Percentiles rank a stretch among this genome's conserved stretches.
Conservation (phyloP, 2,797 vertebrate species). For the Aplochiton taeniatus region DNA sequence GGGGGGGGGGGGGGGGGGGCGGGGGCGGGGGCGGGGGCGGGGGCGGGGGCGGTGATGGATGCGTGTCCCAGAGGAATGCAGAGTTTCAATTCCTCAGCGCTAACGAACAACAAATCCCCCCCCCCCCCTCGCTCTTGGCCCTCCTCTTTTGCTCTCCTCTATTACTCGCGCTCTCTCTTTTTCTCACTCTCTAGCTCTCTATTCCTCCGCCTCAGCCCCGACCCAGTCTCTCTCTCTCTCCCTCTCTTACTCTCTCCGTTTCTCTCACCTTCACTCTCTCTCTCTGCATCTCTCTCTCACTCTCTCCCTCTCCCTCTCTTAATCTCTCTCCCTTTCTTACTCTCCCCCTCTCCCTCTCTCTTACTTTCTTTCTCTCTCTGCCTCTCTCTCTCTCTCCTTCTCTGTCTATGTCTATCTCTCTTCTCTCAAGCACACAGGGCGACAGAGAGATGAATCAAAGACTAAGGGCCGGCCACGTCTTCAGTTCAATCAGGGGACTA, state of each 20-base stretch:
- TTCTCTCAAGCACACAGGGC: slow-evolving; percentile 28
- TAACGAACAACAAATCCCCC: no score
- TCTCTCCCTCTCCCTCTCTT: no score
- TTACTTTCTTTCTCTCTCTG: neutral
- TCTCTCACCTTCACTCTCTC: neutral
- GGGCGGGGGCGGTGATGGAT: no score
- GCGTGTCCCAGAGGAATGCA: no score
- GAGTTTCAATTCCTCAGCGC: no score
- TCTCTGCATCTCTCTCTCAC: neutral
- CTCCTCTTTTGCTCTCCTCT: neutral
- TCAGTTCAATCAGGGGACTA: slow-evolving; percentile 58
- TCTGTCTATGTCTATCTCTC: neutral
- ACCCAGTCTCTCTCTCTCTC: neutral
- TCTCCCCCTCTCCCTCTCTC: neutral
- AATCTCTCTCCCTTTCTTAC: neutral
- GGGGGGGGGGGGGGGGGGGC: no score
- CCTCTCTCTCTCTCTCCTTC: neutral
- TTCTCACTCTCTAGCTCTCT: neutral
- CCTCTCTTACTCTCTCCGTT: neutral
- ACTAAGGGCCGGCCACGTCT: slow-evolving; percentile 57
- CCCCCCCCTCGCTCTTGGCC: neutral
- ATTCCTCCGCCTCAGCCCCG: neutral
- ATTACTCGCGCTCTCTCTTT: neutral
- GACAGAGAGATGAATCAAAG: slow-evolving; percentile 68
- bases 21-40: no score